A percentile compares a stretch with the other conserved stretches of the same genome.
phyloP scores from a whole-genome alignment of 2,888 invertebrate genomes.

The Punctoribates punctum region DNA sequence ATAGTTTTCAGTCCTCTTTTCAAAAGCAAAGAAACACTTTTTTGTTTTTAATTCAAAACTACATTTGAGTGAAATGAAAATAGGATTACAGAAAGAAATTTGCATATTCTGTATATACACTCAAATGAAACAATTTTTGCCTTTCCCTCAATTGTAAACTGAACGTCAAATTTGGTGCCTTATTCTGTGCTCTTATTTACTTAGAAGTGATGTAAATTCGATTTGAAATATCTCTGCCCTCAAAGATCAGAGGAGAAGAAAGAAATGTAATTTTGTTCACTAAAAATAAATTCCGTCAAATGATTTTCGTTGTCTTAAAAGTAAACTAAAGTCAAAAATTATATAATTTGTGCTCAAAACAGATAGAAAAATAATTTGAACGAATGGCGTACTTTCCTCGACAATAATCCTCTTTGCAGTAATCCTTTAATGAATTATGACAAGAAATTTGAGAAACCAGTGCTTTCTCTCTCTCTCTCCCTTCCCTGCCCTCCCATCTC shows the following conservation, averaged over 20 bases:
- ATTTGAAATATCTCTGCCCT: background rate
- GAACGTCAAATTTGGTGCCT: no score
- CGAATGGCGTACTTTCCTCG: constrained; percentile 12
- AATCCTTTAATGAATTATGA: constrained; percentile 37
- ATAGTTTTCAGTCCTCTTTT: no score
- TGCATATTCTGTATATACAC: no score
- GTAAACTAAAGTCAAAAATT: background rate
- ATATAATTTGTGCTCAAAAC: constrained; percentile 2
- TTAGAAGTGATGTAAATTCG: background rate
- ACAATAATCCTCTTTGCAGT: constrained; percentile 30
- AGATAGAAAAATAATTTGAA: constrained; percentile 9
- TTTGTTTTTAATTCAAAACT: no score
- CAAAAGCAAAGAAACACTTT: no score
- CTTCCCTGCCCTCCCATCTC: background rate
- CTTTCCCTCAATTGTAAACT: no score
- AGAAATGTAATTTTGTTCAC: background rate
- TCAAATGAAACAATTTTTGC: no score
- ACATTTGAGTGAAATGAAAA: no score
- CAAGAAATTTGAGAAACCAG: constrained; percentile 29
- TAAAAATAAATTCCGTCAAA: background rate
- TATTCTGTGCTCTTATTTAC: no score
- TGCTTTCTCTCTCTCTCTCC: background rate
- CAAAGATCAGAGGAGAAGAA: background rate
- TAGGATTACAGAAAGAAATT: no score
- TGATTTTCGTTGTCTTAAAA: background rate